Conservation (phyloP, 30 jellyfish, hydroid and myxozoan species). For the Sanderia malayensis region DNA sequence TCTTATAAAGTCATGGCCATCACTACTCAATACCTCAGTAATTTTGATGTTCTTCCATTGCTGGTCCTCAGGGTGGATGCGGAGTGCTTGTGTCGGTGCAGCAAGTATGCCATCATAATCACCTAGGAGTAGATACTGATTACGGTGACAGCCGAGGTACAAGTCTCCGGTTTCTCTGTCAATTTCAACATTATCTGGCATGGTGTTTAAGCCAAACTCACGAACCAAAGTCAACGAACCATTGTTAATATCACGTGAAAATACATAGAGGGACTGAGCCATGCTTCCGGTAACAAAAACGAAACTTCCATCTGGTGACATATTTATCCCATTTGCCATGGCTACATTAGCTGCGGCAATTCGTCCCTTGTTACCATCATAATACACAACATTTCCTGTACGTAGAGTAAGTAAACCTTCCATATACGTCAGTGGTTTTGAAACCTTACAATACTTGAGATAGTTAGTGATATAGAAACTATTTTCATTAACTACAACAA, state of each 20-base stretch:
- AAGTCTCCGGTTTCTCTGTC: conserved; percentile 71
- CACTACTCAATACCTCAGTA: conserved; percentile 60
- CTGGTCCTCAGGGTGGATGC: conserved; percentile 20
- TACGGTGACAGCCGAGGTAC: conserved; percentile 57
- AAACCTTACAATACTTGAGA: conserved; percentile 44
- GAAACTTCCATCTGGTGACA: conserved; percentile 52
- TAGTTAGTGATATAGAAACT: conserved; percentile 71
- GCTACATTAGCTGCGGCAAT: conserved; percentile 26
- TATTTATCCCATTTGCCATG: conserved; percentile 71
- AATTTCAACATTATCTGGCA: conserved; percentile 73
- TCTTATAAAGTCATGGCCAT: conserved; percentile 73
- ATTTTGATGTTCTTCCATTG: conserved; percentile 37
- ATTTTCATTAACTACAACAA: conserved; percentile 59
- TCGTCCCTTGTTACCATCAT: conserved; percentile 51
- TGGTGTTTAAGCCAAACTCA: conserved; percentile 17
- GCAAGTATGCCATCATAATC: conserved; percentile 36
- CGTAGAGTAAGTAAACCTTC: conserved; percentile 24
- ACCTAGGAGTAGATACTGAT: conserved; percentile 26
- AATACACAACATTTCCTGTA: conserved; percentile 67
- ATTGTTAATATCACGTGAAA: conserved; percentile 27
- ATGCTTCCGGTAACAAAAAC: conserved; percentile 47
- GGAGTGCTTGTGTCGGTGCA: conserved; percentile 60
- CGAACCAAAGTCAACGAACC: conserved; percentile 13
- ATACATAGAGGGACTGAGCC: conserved; percentile 10
- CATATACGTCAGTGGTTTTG: background rate